These are phyloP conservation scores for Tragelaphus eurycerus DNA, from an alignment of 2,797 vertebrate species.

Conservation along the genomic window DNA sequence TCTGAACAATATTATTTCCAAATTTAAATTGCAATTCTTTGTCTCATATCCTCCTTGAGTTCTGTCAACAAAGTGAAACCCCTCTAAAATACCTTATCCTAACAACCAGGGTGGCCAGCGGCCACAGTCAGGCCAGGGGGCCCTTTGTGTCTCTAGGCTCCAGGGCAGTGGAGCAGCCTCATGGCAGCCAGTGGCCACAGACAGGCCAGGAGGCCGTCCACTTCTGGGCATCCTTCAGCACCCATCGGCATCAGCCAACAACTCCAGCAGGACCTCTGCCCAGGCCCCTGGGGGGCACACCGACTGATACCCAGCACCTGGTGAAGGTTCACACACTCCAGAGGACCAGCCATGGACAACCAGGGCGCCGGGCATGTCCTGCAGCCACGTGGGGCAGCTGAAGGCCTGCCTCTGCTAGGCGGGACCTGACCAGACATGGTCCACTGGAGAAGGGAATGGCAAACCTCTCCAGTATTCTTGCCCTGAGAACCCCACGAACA, in stretches of 20 bases:
- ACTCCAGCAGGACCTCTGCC: neutral
- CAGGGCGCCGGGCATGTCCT: rapidly evolving
- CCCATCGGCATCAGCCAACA: neutral
- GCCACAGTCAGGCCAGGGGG: neutral
- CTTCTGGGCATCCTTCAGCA: neutral
- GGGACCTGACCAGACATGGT: rapidly evolving
- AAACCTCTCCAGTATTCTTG: neutral
- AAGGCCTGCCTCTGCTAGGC: neutral
- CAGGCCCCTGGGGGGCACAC: neutral
- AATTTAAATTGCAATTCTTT: neutral
- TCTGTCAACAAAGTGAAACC: neutral
- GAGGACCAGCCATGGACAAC: neutral
- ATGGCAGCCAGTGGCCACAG: neutral
- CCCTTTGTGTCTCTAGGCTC: neutral
- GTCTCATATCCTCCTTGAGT: neutral
- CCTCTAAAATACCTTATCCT: neutral
- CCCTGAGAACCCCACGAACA: neutral
- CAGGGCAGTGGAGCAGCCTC: rapidly evolving
- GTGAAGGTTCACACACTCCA: neutral
- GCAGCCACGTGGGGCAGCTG: neutral
- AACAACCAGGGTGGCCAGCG: neutral
- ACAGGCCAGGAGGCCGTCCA: rapidly evolving
- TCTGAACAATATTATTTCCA: neutral
- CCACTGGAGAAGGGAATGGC: neutral
- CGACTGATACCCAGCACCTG: neutral